phyloP scores from a whole-genome alignment of 2,888 invertebrate species.

The Pharmacophagus antenor region DNA sequence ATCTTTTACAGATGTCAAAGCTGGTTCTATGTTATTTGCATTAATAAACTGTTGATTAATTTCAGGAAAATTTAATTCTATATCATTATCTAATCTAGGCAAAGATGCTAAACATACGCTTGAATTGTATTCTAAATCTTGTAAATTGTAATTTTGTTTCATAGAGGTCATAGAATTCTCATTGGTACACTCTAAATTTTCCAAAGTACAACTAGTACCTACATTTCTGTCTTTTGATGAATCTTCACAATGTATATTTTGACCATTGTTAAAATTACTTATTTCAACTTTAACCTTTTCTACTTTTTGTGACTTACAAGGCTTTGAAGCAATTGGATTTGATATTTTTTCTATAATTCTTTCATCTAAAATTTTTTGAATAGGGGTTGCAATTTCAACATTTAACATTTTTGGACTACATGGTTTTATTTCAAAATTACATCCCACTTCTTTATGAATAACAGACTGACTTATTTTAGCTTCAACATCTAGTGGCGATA shows the following conservation, averaged over 20 bases:
- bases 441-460: constrained; percentile 78
- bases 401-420: constrained; percentile 77
- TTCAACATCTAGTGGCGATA: constrained; percentile 76
- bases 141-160: constrained; percentile 63
- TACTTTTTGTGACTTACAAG: constrained; percentile 44
- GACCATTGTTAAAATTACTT: constrained; percentile 15
- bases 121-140: constrained; percentile 69
- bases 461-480: constrained; percentile 78
- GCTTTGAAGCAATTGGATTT: constrained; percentile 57
- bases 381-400: constrained; percentile 66
- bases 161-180: constrained; percentile 45
- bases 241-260: constrained; percentile 25
- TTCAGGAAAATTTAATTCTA: constrained; percentile 73
- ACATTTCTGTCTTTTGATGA: constrained; percentile 35
- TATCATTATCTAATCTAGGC: constrained; percentile 71
- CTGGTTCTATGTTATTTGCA: constrained; percentile 63
- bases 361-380: constrained; percentile 62
- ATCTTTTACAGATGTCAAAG: constrained; percentile 41
- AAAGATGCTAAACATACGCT: constrained; percentile 70
- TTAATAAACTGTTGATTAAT: constrained; percentile 76
- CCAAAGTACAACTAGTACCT: constrained; percentile 65
- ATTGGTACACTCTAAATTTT: constrained; percentile 53
- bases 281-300: constrained; percentile 43
- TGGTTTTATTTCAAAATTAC: constrained; percentile 78
- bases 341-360: constrained; percentile 69